Percentiles rank a stretch among this genome's conserved stretches.
phyloP scores from a whole-genome alignment of 2,113 vertebrate genomes.

The Telmatochromis bifrenatus region DNA sequence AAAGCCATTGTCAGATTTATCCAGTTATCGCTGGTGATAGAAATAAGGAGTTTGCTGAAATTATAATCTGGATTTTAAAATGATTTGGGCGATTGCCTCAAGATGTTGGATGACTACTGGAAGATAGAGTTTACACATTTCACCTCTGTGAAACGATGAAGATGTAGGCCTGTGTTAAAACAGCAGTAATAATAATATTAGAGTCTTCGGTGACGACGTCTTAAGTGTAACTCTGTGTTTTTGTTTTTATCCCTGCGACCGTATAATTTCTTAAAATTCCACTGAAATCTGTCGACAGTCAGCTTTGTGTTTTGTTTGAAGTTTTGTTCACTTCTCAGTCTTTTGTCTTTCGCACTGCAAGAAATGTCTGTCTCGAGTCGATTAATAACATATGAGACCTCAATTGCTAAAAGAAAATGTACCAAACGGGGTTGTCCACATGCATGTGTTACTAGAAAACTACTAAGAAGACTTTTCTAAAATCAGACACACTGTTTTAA shows the following conservation, averaged over 20 bases:
- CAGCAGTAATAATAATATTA: not conserved
- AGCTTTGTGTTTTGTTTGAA: not conserved
- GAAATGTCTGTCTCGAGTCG: constrained; percentile 28
- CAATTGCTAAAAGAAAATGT: not conserved
- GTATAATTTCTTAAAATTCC: not conserved
- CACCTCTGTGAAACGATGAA: not conserved
- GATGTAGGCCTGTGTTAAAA: not conserved
- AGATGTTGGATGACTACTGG: not conserved
- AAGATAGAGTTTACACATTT: not conserved
- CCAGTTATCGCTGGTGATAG: not conserved
- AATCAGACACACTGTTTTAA: not conserved
- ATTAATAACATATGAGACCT: not conserved
- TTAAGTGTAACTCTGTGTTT: not conserved
- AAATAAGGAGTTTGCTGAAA: not conserved
- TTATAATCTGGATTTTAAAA: not conserved
- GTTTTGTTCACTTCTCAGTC: constrained; percentile 20
- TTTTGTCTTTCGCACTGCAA: constrained; percentile 27
- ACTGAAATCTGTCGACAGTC: not conserved
- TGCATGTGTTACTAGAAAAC: not conserved
- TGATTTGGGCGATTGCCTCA: not conserved
- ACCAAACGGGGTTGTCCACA: not conserved
- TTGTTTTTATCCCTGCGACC: not conserved
- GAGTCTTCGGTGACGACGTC: not conserved
- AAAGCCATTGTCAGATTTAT: not conserved
- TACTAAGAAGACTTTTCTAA: not conserved